Conservation (phyloP, 2,797 vertebrate genomes). For the Limnodromus scolopaceus region DNA sequence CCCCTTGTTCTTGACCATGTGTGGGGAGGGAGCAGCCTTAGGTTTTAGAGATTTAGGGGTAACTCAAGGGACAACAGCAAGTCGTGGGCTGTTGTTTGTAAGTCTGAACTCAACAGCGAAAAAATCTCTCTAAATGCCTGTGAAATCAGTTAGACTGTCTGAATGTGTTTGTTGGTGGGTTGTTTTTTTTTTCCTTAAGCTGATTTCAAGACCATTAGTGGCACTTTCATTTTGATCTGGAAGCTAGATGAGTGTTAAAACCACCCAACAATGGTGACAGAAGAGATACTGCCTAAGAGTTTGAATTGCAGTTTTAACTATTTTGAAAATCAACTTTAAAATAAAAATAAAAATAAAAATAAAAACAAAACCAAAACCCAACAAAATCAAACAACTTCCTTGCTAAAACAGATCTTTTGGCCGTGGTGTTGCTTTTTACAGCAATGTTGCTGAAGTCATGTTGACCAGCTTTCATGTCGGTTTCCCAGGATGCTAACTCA, state of each 20-base stretch:
- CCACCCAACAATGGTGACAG: not conserved
- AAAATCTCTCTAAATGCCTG: not conserved
- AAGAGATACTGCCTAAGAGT: not conserved
- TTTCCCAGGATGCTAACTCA: not conserved
- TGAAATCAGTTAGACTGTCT: not conserved
- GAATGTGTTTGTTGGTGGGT: not conserved
- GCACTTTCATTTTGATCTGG: not conserved
- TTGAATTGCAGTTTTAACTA: not conserved
- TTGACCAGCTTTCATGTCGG: not conserved
- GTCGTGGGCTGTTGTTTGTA: not conserved
- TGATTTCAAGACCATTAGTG: not conserved
- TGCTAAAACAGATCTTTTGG: not conserved
- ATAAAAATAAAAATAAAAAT: not conserved
- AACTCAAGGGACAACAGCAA: fast-evolving
- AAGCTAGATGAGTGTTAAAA: not conserved
- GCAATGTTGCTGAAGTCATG: not conserved
- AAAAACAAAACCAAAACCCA: not conserved
- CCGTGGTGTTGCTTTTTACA: constrained; percentile 9
- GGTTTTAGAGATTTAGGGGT: not conserved
- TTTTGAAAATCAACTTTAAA: not conserved
- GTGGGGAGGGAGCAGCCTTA: not conserved
- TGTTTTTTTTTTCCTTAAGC: fast-evolving
- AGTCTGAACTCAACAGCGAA: not conserved
- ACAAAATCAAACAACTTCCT: not conserved
- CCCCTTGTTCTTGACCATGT: not conserved